These are phyloP conservation scores for Cydia amplana DNA, from an alignment of 1,140 invertebrate species.

Conservation along the genomic window DNA sequence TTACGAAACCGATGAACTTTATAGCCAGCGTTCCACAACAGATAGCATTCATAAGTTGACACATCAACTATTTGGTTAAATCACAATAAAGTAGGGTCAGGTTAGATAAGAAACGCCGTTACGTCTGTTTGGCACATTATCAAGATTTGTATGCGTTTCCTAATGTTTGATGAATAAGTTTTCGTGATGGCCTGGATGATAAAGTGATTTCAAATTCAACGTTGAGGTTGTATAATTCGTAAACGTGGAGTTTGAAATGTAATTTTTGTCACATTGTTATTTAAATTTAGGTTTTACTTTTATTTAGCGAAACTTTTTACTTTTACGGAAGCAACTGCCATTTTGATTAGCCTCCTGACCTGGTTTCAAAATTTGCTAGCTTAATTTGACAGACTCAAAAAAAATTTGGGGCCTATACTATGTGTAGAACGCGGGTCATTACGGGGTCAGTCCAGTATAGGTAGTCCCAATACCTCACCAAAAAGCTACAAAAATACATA, in stretches of 20 bases:
- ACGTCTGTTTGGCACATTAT: not conserved
- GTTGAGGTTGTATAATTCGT: not conserved
- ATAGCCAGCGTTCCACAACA: not conserved
- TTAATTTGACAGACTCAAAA: too few relatives aligned
- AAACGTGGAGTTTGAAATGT: not conserved
- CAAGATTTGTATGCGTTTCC: not conserved
- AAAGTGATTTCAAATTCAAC: not conserved
- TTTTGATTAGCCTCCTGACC: too few relatives aligned
- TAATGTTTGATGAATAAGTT: constrained; percentile 16
- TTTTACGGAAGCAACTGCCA: too few relatives aligned
- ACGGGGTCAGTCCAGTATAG: too few relatives aligned
- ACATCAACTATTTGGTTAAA: not conserved
- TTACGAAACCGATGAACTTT: constrained; percentile 19
- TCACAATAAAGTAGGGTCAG: constrained; percentile 7
- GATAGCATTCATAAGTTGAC: constrained; percentile 11
- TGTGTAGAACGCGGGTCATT: too few relatives aligned
- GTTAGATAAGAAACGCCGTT: constrained; percentile 3
- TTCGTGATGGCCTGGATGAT: constrained; percentile 8
- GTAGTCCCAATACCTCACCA: too few relatives aligned
- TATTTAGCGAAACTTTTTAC: too few relatives aligned
- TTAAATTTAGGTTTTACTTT: not conserved
- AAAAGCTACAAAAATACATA: not conserved
- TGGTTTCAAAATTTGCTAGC: too few relatives aligned
- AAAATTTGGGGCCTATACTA: too few relatives aligned
- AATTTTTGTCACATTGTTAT: not conserved